A percentile compares a stretch with the other conserved stretches of the same genome.
Conservation (phyloP, 1,140 invertebrate genomes). For the Hermetia illucens region DNA sequence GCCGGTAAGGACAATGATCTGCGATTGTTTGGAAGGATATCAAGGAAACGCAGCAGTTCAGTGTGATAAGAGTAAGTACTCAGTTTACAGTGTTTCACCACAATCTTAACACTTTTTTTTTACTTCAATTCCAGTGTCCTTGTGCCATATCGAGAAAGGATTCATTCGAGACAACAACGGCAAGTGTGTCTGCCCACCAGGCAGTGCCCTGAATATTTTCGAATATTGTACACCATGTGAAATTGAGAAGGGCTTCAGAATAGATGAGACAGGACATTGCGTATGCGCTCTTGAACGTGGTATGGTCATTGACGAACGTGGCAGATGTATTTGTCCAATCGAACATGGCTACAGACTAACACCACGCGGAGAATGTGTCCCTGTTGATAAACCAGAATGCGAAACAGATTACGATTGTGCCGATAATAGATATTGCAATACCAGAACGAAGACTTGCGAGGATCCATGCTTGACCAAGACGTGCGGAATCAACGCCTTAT, state of each 20-base stretch:
- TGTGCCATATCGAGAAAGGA: constrained; percentile 56
- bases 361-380: constrained; percentile 47
- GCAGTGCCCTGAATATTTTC: constrained; percentile 55
- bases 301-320: constrained; percentile 55
- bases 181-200: constrained; percentile 59
- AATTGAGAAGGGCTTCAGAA: constrained; percentile 50
- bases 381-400: constrained; percentile 44
- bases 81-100: constrained; percentile 4
- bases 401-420: constrained; percentile 59
- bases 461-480: constrained; percentile 56
- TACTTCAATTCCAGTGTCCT: constrained; percentile 33
- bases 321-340: constrained; percentile 61
- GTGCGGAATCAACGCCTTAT: constrained; percentile 65
- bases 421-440: constrained; percentile 58
- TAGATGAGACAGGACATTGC: constrained; percentile 62
- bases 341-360: constrained; percentile 55
- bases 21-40: constrained; percentile 72
- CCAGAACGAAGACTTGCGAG: constrained; percentile 50
- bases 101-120: constrained; percentile 3
- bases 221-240: constrained; percentile 62
- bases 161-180: constrained; percentile 52
- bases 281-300: constrained; percentile 64
- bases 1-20: constrained; percentile 77
- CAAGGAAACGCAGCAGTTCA: constrained; percentile 64
- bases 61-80: constrained; percentile 50